phyloP scores from a whole-genome alignment of 2,113 vertebrate species.

The Australoheros scitulus region DNA sequence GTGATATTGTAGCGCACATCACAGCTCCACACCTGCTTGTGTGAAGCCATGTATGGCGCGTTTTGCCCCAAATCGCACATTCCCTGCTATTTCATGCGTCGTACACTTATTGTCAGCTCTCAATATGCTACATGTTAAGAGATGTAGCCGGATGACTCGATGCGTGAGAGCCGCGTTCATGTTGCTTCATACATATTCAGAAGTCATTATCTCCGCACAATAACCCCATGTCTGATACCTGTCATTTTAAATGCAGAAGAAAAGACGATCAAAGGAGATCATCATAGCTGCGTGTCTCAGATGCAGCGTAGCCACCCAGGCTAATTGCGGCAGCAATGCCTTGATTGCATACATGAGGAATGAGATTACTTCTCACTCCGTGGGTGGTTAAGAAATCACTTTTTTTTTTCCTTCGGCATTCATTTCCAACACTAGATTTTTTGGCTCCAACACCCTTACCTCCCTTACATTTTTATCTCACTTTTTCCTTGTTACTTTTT shows the following conservation, averaged over 20 bases:
- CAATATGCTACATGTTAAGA: constrained; percentile 18
- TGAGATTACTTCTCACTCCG: constrained; percentile 48
- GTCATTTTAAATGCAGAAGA: constrained; percentile 33
- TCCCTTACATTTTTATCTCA: constrained; percentile 12
- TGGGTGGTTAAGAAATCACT: constrained; percentile 47
- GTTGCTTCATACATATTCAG: constrained; percentile 65
- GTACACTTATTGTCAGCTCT: background rate
- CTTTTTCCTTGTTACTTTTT: background rate
- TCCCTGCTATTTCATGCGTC: constrained; percentile 12
- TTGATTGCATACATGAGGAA: constrained; percentile 52
- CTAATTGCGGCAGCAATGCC: constrained; percentile 48
- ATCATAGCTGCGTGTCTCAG: constrained; percentile 32
- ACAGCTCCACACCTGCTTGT: constrained; percentile 25
- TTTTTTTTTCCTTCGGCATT: background rate
- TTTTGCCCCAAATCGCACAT: constrained; percentile 12
- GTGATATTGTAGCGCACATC: constrained; percentile 20
- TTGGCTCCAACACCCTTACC: background rate
- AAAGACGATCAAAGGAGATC: constrained; percentile 58
- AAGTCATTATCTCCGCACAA: constrained; percentile 41
- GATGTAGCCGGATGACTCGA: constrained; percentile 25
- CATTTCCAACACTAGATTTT: background rate
- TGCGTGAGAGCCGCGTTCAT: background rate
- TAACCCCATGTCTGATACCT: constrained; percentile 56
- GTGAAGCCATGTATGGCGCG: constrained; percentile 25
- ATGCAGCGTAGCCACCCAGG: constrained; percentile 60